Base-by-base conservation (phyloP, 1,140 invertebrate species). In the Pseudomyrmex gracilis region DNA sequence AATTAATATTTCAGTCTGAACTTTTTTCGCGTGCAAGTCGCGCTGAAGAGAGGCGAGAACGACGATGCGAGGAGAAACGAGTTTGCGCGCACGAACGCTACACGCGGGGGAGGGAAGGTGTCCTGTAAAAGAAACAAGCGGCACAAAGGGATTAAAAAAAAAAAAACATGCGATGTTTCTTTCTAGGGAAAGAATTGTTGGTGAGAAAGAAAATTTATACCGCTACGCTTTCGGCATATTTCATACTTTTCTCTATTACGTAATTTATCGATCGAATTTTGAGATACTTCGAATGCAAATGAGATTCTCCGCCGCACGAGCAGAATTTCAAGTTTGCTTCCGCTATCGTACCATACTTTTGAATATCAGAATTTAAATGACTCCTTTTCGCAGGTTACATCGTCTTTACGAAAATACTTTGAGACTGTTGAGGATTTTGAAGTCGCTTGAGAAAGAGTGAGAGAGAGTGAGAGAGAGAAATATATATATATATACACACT, bases 1-100 rank as follows among this genome's bases (percentile, higher is more conserved):
- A 93, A 92, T 93, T 93, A 93, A 92, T 92, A 93, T 93, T 93
- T 92, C 91, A 90, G 91, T 91, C 87, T 66, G 60, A 91, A 92
- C 85, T 92, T 34, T 34, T 34, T 92, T 89, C 58, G 57, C 73
- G 51, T 71, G 55, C 51, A 82, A 85, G 67, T 66, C 68, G 71
- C 22, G 10, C 24, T 49, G 80, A 45, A 34, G 66, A 86, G 66
- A 86, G 82, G 84, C 67, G 74, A 63, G 78, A 71, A 73, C 66
- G 47, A 53, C 68, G 61, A 53, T 47, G 47, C 57, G n/a, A 53
- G 66, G 53, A 74, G 76, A 71, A 58, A 24, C 45, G 76, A 71
- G 76, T 78, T 68, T 68, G 63, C 64, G 64, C 76, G 70, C 64
- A 71, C 66, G 20, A 20, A 34, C 12, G 22, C 43, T 10, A 15